Percentiles rank a stretch among this genome's conserved stretches.
Evolutionary conservation across 2,888 invertebrate genomes (phyloP).

Genomic region (Siphlonurus alternatus): DNA sequence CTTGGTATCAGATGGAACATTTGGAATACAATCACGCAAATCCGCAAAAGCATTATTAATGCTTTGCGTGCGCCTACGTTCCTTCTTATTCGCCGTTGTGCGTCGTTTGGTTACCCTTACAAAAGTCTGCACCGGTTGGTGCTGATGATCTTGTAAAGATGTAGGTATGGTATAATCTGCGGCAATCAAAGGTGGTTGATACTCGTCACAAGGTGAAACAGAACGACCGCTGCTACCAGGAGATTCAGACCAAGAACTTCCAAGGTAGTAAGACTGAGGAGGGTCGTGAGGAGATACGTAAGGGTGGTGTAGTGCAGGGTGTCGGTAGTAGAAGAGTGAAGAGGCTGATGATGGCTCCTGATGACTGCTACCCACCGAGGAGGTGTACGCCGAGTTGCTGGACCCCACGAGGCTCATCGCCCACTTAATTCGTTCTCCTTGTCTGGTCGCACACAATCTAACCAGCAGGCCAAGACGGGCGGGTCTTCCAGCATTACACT

Average conservation of each 20-base stretch:
- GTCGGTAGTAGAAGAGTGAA: background rate
- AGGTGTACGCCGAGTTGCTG: background rate
- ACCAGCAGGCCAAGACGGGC: background rate
- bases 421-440: background rate
- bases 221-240: background rate
- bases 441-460: background rate
- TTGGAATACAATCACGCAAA: conserved; percentile 84
- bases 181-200: background rate
- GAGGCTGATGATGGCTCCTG: no score
- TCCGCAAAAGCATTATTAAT: conserved; percentile 93
- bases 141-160: background rate
- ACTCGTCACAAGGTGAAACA: background rate
- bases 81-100: conserved; percentile 89
- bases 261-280: background rate
- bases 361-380: background rate
- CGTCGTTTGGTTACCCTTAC: conserved; percentile 55
- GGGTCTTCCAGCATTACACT: background rate
- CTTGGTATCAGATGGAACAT: conserved; percentile 91
- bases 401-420: background rate
- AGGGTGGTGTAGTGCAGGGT: background rate
- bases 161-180: background rate
- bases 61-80: conserved; percentile 75
- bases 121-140: background rate
- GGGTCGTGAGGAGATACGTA: background rate
- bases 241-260: conserved; percentile 7